These are phyloP conservation scores for Sycobia sp. DNA, from an alignment of 1,140 invertebrate genomes.

Conservation along the genomic window DNA sequence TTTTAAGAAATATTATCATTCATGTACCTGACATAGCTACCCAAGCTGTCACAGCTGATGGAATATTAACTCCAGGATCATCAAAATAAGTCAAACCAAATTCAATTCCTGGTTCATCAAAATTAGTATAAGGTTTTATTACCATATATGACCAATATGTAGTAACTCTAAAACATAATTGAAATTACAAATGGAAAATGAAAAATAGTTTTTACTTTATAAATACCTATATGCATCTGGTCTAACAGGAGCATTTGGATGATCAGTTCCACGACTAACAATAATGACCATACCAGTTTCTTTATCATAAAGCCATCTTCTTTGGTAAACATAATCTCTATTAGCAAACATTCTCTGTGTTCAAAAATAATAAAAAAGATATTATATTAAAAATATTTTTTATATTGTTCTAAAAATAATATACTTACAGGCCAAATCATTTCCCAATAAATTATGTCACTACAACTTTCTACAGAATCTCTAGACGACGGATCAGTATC, in stretches of 20 bases:
- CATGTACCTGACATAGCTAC: constrained; percentile 62
- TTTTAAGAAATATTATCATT: constrained; percentile 16
- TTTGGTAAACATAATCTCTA: constrained; percentile 84
- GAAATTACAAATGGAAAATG: background rate
- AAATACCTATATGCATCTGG: constrained; percentile 64
- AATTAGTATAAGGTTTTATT: constrained; percentile 71
- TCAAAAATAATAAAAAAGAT: background rate
- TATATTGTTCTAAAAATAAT: constrained; percentile 16
- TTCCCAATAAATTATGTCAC: constrained; percentile 86
- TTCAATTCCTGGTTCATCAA: constrained; percentile 76
- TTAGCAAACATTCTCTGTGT: constrained; percentile 79
- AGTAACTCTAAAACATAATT: constrained; percentile 63
- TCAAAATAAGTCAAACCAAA: constrained; percentile 88
- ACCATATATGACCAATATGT: constrained; percentile 89
- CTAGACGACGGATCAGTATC: constrained; percentile 67
- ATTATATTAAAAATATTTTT: background rate
- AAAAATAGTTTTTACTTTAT: background rate
- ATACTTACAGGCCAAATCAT: constrained; percentile 80
- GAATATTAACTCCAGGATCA: constrained; percentile 78
- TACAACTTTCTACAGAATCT: constrained; percentile 55
- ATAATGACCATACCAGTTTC: constrained; percentile 66
- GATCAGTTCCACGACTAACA: constrained; percentile 67
- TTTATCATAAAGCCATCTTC: constrained; percentile 70
- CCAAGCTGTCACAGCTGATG: constrained; percentile 70
- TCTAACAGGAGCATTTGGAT: constrained; percentile 65